phyloP scores from a whole-genome alignment of 1,140 invertebrate genomes.

The Eciton burchellii region DNA sequence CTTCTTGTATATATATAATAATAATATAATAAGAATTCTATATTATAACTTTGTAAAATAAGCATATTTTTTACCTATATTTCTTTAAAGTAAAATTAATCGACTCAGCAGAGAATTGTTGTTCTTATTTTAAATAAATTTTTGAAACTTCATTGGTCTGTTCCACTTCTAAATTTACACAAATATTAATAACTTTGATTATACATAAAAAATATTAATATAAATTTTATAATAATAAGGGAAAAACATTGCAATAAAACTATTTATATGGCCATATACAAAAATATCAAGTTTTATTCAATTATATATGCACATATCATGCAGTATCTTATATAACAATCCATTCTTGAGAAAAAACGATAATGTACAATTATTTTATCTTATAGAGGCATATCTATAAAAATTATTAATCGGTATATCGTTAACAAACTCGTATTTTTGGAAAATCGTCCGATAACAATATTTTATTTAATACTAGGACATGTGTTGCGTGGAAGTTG shows the following conservation, averaged over 20 bases:
- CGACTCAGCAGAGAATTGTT: neutral
- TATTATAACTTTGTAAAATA: neutral
- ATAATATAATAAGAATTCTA: neutral
- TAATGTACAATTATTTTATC: constrained; percentile 73
- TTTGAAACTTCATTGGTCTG: constrained; percentile 20
- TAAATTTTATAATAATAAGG: neutral
- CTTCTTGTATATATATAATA: neutral
- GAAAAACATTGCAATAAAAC: constrained; percentile 24
- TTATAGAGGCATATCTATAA: constrained; percentile 66
- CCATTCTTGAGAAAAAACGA: constrained; percentile 68
- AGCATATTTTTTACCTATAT: neutral
- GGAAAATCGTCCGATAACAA: constrained; percentile 51
- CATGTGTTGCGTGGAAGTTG: constrained; percentile 83
- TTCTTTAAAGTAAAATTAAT: constrained; percentile 3
- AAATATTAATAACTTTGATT: constrained; percentile 29
- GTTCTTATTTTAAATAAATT: neutral
- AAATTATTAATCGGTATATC: constrained; percentile 74
- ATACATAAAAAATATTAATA: constrained; percentile 10
- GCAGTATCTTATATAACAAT: constrained; percentile 74
- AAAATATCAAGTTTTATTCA: constrained; percentile 84
- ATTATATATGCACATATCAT: constrained; percentile 62
- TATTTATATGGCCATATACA: constrained; percentile 71
- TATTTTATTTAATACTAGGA: constrained; percentile 82
- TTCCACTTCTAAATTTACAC: constrained; percentile 56
- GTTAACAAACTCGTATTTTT: constrained; percentile 73